Evolutionary conservation across 1,140 invertebrate species (phyloP), one percentile per base, ranked within the genome.

Genomic region (Araneus ventricosus): DNA sequence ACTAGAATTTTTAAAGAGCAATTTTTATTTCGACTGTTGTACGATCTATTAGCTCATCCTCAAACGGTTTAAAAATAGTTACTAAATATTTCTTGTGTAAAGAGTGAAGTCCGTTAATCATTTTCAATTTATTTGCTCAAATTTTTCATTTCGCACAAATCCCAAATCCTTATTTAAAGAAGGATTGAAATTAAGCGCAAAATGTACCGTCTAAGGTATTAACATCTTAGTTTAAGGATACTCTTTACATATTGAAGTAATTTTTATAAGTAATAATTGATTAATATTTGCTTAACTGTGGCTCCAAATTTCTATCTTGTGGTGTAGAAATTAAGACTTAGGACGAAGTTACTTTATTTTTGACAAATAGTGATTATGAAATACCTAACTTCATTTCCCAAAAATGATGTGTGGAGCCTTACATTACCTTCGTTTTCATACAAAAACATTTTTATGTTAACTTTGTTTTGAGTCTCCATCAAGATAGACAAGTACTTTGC

Each of bases 381-480:
- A 84, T 84, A 41, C 41, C 80, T 84, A 3, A 3, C 41, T 84
- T 84, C 82, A 84, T 84, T 84, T 84, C 82, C 82, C 45, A 52
- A 52, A 37, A 27, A 82, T 82, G 41, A n/a, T 41, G 20, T 59
- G 89, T 92, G 90, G 90, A 86, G 90, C 39, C 34, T 88, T 70
- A 45, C 22, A 70, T 86, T 92, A 86, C 90, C 61, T 92, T 92
- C n/a, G 82, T 92, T 92, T 92, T 92, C 90, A 92, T 92, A 92
- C 90, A 85, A 91, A 70, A 39, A 85, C 80, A 30, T 2, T 52
- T 27, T 52, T 75, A 34, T 75, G 70, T 6, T 20, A 34, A n/a
- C n/a, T 45, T 27, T 52, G 34, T 41, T 0, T n/a, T 41, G 27
- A 22, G 34, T 63, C 7, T 37, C 37, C 37, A 87, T 87, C 6